phyloP scores from a whole-genome alignment of 2,888 invertebrate genomes.

The Saturnia pavonia region DNA sequence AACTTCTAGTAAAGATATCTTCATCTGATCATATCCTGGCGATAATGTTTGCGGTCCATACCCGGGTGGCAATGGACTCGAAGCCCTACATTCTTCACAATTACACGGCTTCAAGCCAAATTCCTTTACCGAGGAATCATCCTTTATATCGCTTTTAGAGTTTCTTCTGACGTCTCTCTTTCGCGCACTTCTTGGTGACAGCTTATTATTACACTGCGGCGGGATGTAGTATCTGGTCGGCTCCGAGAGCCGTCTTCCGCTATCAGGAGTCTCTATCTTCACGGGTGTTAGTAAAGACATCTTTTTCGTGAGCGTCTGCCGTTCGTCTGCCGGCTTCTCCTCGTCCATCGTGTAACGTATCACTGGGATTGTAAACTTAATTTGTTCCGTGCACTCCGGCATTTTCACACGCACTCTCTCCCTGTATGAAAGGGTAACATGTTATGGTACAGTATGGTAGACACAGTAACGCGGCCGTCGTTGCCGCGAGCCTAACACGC shows the following conservation, averaged over 20 bases:
- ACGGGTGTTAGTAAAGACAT: conserved; percentile 72
- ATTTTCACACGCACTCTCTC: conserved; percentile 47
- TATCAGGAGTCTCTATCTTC: conserved; percentile 73
- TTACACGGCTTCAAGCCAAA: conserved; percentile 71
- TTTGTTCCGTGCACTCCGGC: conserved; percentile 77
- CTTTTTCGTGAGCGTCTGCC: conserved; percentile 67
- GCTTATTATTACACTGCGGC: conserved; percentile 73
- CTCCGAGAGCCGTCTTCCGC: conserved; percentile 66
- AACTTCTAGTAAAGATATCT: conserved; percentile 88
- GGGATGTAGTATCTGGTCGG: conserved; percentile 72
- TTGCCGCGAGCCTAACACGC: conserved; percentile 43
- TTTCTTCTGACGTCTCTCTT: conserved; percentile 65
- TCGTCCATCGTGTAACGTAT: conserved; percentile 78
- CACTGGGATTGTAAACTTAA: conserved; percentile 71
- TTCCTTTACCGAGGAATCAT: conserved; percentile 55
- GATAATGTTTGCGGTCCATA: conserved; percentile 73
- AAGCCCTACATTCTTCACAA: conserved; percentile 75
- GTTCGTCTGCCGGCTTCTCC: conserved; percentile 55
- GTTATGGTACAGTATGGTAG: conserved; percentile 44
- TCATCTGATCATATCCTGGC: conserved; percentile 90
- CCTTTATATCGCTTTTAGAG: conserved; percentile 58
- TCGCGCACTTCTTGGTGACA: conserved; percentile 72
- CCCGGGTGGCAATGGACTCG: conserved; percentile 75
- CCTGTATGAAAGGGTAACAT: conserved; percentile 43
- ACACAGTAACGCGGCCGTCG: conserved; percentile 33